Conservation (phyloP, 2,888 invertebrate genomes). For the Leucophenga maculata region DNA sequence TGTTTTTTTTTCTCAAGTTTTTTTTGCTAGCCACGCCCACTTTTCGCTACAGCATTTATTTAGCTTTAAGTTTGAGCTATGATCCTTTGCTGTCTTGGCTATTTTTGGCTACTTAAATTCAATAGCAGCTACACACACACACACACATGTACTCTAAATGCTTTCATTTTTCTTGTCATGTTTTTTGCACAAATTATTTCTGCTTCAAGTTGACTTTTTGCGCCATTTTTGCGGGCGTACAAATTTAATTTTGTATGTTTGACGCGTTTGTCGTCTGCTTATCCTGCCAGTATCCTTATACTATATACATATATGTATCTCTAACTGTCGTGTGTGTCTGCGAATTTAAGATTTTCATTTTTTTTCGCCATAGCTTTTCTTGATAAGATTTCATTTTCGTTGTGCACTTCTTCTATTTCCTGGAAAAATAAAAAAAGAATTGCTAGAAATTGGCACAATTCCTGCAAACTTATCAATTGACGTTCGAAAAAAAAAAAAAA, state of each 20-base stretch:
- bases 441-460: slow-evolving; percentile 61
- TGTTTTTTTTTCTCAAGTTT: slow-evolving; percentile 53
- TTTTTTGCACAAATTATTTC: slow-evolving; percentile 29
- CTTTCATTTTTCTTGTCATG: slow-evolving; percentile 20
- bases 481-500: slow-evolving; percentile 38
- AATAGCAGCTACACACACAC: no score
- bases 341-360: neutral
- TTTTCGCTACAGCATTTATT: neutral
- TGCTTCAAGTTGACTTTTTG: slow-evolving; percentile 22
- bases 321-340: slow-evolving; percentile 29
- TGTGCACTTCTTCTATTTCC: neutral
- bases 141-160: slow-evolving; percentile 39
- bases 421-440: neutral
- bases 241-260: slow-evolving; percentile 62
- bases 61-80: neutral
- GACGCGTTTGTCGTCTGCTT: slow-evolving; percentile 44
- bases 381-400: slow-evolving; percentile 18
- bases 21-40: neutral
- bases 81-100: neutral
- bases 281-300: slow-evolving; percentile 34
- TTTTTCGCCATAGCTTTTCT: slow-evolving; percentile 3
- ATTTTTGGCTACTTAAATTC: neutral
- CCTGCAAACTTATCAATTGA: slow-evolving; percentile 63
- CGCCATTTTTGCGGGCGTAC: slow-evolving; percentile 22
- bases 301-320: slow-evolving; percentile 30